A percentile compares a stretch with the other conserved stretches of the same genome.
Evolutionary conservation across 2,888 invertebrate genomes (phyloP).

Genomic region (Cybosia mesomella): DNA sequence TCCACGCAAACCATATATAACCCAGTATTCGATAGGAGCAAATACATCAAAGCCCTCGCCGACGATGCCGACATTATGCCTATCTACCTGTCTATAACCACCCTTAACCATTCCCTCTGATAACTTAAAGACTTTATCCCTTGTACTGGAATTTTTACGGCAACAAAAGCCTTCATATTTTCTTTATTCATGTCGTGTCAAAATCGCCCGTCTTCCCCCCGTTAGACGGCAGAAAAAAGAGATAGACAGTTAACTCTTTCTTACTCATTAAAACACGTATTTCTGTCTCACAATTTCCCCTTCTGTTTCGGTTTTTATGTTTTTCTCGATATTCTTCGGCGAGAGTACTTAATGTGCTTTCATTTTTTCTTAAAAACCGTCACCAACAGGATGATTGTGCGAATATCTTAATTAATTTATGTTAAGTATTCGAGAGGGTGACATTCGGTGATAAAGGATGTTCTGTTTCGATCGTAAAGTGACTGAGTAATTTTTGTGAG

Average conservation of each 20-base stretch:
- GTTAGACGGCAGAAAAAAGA: slow-evolving; percentile 73
- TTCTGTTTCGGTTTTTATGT: slow-evolving; percentile 80
- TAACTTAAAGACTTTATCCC: slow-evolving; percentile 87
- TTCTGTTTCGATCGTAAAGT: slow-evolving; percentile 66
- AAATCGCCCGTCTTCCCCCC: slow-evolving; percentile 78
- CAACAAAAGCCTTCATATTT: slow-evolving; percentile 86
- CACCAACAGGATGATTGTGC: slow-evolving; percentile 79
- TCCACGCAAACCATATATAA: slow-evolving; percentile 67
- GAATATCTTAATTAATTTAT: slow-evolving; percentile 85
- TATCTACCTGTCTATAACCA: slow-evolving; percentile 46
- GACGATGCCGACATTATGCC: slow-evolving; percentile 28
- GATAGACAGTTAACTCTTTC: slow-evolving; percentile 80
- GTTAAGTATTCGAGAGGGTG: slow-evolving; percentile 74
- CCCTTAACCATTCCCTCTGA: slow-evolving; percentile 75
- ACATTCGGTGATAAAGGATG: slow-evolving; percentile 68
- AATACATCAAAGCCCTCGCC: slow-evolving; percentile 56
- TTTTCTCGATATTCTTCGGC: slow-evolving; percentile 76
- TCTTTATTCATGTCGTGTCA: slow-evolving; percentile 86
- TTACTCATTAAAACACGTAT: slow-evolving; percentile 69
- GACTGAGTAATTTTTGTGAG: slow-evolving; percentile 64
- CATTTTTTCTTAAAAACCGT: slow-evolving; percentile 70
- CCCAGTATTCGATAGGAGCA: slow-evolving; percentile 71
- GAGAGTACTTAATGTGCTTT: slow-evolving; percentile 70
- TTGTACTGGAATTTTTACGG: slow-evolving; percentile 86
- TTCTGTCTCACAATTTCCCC: slow-evolving; percentile 66